phyloP scores from a whole-genome alignment of 1,140 invertebrate species.

The Lamellibrachia luymesi region DNA sequence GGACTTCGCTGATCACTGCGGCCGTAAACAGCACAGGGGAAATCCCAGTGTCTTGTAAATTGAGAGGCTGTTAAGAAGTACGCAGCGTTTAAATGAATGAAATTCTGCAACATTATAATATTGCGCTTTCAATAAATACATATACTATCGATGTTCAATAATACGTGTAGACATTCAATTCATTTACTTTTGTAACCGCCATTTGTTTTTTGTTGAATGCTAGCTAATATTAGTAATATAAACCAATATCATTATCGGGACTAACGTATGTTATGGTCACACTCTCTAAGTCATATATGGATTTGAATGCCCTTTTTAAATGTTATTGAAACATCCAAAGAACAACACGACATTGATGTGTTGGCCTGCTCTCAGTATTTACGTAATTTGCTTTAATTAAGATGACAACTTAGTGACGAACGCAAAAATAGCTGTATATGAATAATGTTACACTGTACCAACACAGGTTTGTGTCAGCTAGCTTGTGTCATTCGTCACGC shows the following conservation, averaged over 20 bases:
- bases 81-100: not conserved
- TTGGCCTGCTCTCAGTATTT: not conserved
- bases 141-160: not conserved
- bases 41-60: not conserved
- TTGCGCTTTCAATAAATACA: not conserved
- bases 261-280: too few species aligned
- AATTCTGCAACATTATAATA: not conserved
- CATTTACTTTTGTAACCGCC: not conserved
- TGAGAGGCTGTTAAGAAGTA: not conserved
- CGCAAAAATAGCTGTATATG: too few species aligned
- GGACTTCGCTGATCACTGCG: not conserved
- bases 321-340: not conserved
- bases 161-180: not conserved
- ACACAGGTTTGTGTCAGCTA: not conserved
- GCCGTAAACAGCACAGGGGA: not conserved
- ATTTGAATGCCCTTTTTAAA: not conserved
- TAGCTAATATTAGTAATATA: too few species aligned
- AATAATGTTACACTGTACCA: too few species aligned
- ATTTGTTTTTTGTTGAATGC: not conserved
- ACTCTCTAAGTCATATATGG: too few species aligned
- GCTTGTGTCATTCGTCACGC: not conserved
- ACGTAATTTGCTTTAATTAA: too few species aligned
- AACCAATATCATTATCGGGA: too few species aligned
- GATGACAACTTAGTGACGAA: too few species aligned
- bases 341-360: not conserved